Evolutionary conservation across 2,113 vertebrate genomes (phyloP).

Genomic region (Ptychochromis oligacanthus): DNA sequence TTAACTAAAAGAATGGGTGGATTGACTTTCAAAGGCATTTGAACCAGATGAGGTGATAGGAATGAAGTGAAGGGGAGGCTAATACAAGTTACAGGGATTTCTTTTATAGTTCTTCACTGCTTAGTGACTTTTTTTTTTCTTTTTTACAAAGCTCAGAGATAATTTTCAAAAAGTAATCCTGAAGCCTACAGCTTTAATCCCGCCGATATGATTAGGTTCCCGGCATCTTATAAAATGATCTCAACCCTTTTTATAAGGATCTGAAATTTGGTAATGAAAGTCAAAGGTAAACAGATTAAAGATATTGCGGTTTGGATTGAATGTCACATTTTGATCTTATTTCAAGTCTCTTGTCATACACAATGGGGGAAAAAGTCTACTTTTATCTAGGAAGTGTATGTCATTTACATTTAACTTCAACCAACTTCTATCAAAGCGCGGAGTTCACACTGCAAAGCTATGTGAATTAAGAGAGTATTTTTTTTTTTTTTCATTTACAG

Average conservation of each 20-base stretch:
- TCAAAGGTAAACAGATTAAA: constrained; percentile 55
- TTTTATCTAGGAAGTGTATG: constrained; percentile 6
- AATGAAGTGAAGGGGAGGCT: constrained; percentile 20
- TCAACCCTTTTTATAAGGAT: constrained; percentile 22
- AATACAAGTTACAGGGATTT: constrained; percentile 20
- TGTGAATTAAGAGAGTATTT: neutral
- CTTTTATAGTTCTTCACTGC: constrained; percentile 41
- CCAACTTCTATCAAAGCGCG: constrained; percentile 8
- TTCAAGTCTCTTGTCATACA: constrained; percentile 22
- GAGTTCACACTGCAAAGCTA: neutral
- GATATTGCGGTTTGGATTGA: constrained; percentile 22
- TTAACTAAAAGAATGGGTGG: constrained; percentile 28
- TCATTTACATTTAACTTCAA: constrained; percentile 12
- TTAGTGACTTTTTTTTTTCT: constrained; percentile 18
- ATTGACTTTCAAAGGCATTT: constrained; percentile 47
- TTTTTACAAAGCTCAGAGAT: constrained; percentile 48
- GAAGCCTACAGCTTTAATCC: constrained; percentile 56
- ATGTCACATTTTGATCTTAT: constrained; percentile 37
- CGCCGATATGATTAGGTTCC: constrained; percentile 46
- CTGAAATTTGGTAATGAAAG: constrained; percentile 40
- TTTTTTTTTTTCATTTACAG: too few species aligned
- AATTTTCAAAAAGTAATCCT: constrained; percentile 57
- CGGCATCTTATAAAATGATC: constrained; percentile 40
- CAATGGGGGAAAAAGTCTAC: neutral
- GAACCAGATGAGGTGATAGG: constrained; percentile 30